Conservation (phyloP, 2,113 vertebrate species). For the Verasper variegatus region DNA sequence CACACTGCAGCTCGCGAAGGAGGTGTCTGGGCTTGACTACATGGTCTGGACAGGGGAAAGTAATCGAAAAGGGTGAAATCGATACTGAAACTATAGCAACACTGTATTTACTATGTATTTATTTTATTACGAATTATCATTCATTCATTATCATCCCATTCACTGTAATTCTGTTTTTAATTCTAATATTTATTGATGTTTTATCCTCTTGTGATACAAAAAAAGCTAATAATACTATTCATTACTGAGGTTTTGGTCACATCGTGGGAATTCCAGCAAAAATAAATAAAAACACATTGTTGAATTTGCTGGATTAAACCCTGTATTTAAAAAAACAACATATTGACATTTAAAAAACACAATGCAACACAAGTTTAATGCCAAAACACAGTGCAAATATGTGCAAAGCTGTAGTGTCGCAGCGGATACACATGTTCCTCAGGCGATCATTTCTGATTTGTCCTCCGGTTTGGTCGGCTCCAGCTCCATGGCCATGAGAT, state of each 20-base stretch:
- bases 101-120: no score
- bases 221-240: no score
- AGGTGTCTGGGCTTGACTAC: conserved; percentile 53
- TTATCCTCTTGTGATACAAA: no score
- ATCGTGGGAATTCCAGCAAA: neutral
- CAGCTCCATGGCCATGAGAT: conserved; percentile 87
- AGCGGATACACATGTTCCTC: conserved; percentile 29
- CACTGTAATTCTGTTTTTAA: no score
- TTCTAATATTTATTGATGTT: no score
- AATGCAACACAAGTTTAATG: conserved; percentile 26
- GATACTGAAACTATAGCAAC: neutral
- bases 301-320: neutral
- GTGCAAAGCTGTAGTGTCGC: conserved; percentile 33
- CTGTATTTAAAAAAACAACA: conserved; percentile 5
- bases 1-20: neutral
- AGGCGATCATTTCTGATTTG: conserved; percentile 80
- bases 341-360: conserved; percentile 46
- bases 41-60: conserved; percentile 36
- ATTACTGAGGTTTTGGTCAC: no score
- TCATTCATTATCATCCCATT: no score
- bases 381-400: conserved; percentile 37
- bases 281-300: neutral
- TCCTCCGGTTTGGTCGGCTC: conserved; percentile 82
- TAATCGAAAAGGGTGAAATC: conserved; percentile 23
- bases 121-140: no score